These are phyloP conservation scores for Meloidogyne hapla DNA, from an alignment of 1,140 invertebrate species.

Conservation along the genomic window DNA sequence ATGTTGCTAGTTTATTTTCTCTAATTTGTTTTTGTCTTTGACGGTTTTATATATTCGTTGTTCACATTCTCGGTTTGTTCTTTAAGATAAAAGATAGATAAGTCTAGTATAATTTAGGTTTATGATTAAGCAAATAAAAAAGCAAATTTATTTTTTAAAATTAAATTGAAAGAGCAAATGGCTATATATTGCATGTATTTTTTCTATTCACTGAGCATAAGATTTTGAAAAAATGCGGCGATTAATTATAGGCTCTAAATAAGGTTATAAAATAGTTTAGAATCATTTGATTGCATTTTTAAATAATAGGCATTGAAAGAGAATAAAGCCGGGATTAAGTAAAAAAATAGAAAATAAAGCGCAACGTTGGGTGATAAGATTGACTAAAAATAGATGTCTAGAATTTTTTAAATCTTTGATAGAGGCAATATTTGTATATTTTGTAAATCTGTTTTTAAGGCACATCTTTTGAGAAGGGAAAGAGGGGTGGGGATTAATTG, in stretches of 20 bases:
- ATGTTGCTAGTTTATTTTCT: too few species aligned
- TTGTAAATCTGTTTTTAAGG: too few species aligned
- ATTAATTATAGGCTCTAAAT: background rate
- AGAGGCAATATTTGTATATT: too few species aligned
- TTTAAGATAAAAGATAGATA: too few species aligned
- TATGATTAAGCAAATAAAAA: background rate
- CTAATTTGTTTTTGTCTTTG: too few species aligned
- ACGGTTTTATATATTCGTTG: too few species aligned
- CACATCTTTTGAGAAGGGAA: too few species aligned
- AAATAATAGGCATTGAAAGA: background rate
- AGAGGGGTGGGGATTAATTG: background rate
- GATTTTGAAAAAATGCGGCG: background rate
- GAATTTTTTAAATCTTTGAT: too few species aligned
- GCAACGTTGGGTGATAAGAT: background rate
- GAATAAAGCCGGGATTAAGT: background rate
- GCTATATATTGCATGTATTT: background rate
- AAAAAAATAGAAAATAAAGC: background rate
- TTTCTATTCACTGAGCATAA: slow-evolving; percentile 1
- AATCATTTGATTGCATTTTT: background rate
- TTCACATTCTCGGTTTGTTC: too few species aligned
- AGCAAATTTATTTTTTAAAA: background rate
- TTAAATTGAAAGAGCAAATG: background rate
- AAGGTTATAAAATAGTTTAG: background rate
- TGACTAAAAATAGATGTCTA: background rate
- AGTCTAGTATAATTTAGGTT: too few species aligned